These are phyloP conservation scores for Rhinogobius similis DNA, from an alignment of 2,113 vertebrate genomes.

Conservation along the genomic window DNA sequence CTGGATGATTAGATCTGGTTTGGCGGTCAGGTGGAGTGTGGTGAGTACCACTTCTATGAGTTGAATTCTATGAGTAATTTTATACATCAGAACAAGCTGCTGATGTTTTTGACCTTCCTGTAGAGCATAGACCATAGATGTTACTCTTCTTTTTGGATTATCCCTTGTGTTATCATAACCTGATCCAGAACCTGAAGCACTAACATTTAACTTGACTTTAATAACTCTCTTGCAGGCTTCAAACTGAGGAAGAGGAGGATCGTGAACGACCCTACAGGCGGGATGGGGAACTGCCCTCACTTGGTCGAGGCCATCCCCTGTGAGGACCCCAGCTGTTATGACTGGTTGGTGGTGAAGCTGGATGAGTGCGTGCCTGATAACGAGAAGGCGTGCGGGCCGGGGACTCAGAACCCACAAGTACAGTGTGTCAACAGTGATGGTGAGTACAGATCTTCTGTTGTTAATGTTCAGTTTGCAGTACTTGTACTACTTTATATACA, in stretches of 20 bases:
- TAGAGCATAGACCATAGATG: no score
- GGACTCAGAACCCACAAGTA: slow-evolving; percentile 87
- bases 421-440: slow-evolving; percentile 91
- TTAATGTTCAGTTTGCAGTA: background rate
- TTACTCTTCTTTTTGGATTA: no score
- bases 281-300: slow-evolving; percentile 89
- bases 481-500: no score
- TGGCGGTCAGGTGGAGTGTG: no score
- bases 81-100: no score
- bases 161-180: no score
- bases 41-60: no score
- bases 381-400: slow-evolving; percentile 86
- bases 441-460: slow-evolving; percentile 57
- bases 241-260: slow-evolving; percentile 91
- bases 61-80: no score
- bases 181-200: background rate
- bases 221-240: slow-evolving; percentile 83
- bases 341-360: slow-evolving; percentile 87
- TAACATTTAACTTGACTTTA: background rate
- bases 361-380: slow-evolving; percentile 91
- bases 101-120: no score
- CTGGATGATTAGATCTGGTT: no score
- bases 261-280: slow-evolving; percentile 86
- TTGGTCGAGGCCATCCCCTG: slow-evolving; percentile 94
- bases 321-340: slow-evolving; percentile 93